Evolutionary conservation across 2,113 vertebrate species (phyloP), one percentile per base, ranked within the genome.

Genomic region (Pedetes capensis): DNA sequence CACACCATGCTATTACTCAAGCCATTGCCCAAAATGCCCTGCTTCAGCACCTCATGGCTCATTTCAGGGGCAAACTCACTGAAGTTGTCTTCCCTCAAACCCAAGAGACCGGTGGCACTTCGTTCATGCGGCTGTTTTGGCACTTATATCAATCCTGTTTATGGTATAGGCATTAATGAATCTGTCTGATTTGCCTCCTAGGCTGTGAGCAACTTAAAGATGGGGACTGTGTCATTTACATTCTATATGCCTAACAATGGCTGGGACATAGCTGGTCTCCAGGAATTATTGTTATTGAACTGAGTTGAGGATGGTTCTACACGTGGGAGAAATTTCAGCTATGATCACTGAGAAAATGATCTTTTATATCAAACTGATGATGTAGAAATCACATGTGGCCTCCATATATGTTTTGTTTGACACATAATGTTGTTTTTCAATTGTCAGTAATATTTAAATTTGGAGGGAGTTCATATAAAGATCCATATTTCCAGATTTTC

Each of bases 401-500:
- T 44, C 14, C 22, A 39, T n/a, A 4, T 5, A 9, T 53, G 72
- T 80, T 85, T 85, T 64, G 34, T 91, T 89, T 68, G 42, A 92
- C 6, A 92, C 5, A 53, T 3, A 55, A 49, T 61, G 34, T 88
- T 61, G 22, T 49, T 75, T 80, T 82, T 76, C 37, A 82, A 42
- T 79, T 91, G 47, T 69, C 42, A 71, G 27, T 37, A 76, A 47
- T 29, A 78, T 84, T 92, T 78, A 93, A 89, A 72, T 84, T 78
- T 88, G 88, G 63, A 29, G 49, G 57, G 29, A 66, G 6, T 78
- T 89, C 34, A 64, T 47, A 68, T 75, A 66, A 95, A 95, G 76
- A 96, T 49, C 42, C 23, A 10, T 42, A 78, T 75, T 80, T 85
- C 39, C 51, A 87, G 23, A 37, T 80, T 95, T 96, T 83, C 64